phyloP scores from a whole-genome alignment of 2,113 vertebrate genomes.

The Grallaria varia region DNA sequence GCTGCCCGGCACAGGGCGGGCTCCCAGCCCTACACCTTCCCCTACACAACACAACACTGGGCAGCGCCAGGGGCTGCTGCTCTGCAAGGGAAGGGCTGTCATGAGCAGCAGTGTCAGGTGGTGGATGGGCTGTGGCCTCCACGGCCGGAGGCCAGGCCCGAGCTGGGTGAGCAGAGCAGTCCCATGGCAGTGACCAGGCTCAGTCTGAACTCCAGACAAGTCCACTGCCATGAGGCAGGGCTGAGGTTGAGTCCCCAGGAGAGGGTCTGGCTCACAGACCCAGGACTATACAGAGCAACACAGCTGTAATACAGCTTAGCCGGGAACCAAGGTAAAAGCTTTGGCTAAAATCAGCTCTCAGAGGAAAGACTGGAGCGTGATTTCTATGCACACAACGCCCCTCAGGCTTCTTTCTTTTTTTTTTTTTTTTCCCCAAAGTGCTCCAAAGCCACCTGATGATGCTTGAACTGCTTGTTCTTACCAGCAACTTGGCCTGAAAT shows the following conservation, averaged over 20 bases:
- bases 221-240: background rate
- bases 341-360: background rate
- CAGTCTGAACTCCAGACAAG: background rate
- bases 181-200: background rate
- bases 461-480: background rate
- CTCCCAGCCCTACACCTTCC: background rate
- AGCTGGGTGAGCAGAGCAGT: background rate
- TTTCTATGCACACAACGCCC: background rate
- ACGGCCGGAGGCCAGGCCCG: background rate
- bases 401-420: background rate
- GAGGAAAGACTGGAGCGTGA: background rate
- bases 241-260: background rate
- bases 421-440: background rate
- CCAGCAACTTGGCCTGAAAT: background rate
- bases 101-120: fast-evolving
- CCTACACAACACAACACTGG: no score
- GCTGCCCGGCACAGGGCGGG: background rate
- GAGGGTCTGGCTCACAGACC: background rate
- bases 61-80: background rate
- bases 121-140: background rate
- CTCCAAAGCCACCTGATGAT: background rate
- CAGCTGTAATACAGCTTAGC: background rate
- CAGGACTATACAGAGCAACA: background rate
- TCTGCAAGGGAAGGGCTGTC: background rate
- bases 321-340: background rate